These are phyloP conservation scores for Lepeophtheirus nordmannii DNA, from an alignment of 2,888 invertebrate genomes.

Conservation along the genomic window DNA sequence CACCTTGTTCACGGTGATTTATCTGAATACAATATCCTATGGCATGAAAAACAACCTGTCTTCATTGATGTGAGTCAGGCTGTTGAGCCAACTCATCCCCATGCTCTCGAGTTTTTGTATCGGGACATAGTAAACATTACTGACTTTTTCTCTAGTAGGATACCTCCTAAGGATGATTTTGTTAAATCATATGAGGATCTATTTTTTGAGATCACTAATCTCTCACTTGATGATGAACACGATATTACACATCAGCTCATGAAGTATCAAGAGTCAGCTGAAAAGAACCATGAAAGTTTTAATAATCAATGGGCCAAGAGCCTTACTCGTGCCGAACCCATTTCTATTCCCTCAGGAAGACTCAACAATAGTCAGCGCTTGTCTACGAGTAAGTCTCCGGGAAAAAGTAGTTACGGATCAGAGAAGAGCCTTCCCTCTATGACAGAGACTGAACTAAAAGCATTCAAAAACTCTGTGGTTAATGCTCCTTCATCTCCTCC, in stretches of 20 bases:
- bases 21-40: slow-evolving; percentile 46
- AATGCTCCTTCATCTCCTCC: neutral
- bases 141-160: slow-evolving; percentile 29
- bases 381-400: slow-evolving; percentile 5
- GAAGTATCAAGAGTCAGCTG: neutral
- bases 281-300: neutral
- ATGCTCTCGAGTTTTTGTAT: slow-evolving; percentile 41
- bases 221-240: slow-evolving; percentile 27
- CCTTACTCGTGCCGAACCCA: neutral
- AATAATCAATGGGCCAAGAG: neutral
- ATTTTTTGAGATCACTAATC: slow-evolving; percentile 37
- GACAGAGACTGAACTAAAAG: slow-evolving; percentile 11
- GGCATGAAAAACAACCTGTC: slow-evolving; percentile 39
- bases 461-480: slow-evolving; percentile 10
- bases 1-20: slow-evolving; percentile 46
- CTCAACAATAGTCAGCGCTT: too few relatives aligned
- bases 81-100: slow-evolving; percentile 43
- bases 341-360: neutral
- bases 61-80: slow-evolving; percentile 47
- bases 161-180: slow-evolving; percentile 29
- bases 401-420: slow-evolving; percentile 9
- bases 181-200: slow-evolving; percentile 34
- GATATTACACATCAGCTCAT: neutral
- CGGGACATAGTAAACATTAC: slow-evolving; percentile 40
- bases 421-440: slow-evolving; percentile 7